Percentiles rank a stretch among this genome's conserved stretches.
phyloP scores from a whole-genome alignment of 1,140 invertebrate genomes.

The Choristoneura fumiferana region DNA sequence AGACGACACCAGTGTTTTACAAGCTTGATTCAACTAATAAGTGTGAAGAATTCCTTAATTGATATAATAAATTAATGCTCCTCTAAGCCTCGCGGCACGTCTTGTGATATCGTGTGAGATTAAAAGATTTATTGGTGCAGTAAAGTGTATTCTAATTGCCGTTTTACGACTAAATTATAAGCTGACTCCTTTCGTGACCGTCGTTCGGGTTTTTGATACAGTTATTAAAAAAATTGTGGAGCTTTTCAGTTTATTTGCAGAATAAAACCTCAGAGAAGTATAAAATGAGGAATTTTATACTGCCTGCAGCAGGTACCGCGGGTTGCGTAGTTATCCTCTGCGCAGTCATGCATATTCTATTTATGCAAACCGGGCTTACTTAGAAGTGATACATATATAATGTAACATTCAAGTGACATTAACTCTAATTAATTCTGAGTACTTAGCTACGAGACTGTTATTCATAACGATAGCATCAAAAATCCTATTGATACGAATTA shows the following conservation, averaged over 20 bases:
- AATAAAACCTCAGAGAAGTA: background rate
- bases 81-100: constrained; percentile 36
- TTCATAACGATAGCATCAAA: too few relatives aligned
- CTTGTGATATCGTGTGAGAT: constrained; percentile 52
- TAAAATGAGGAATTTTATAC: background rate
- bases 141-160: constrained; percentile 49
- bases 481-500: too few relatives aligned
- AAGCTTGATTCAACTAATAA: constrained; percentile 31
- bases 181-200: constrained; percentile 31
- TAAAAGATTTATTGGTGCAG: constrained; percentile 54
- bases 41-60: constrained; percentile 61
- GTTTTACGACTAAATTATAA: constrained; percentile 38
- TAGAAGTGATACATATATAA: background rate
- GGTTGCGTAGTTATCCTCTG: background rate
- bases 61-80: constrained; percentile 55
- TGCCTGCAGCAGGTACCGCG: background rate
- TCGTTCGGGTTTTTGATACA: constrained; percentile 39
- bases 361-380: background rate
- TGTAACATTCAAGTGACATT: too few relatives aligned
- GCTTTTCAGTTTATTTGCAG: background rate
- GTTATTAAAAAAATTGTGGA: constrained; percentile 30
- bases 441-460: too few relatives aligned
- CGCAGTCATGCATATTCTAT: constrained; percentile 13
- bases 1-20: constrained; percentile 23
- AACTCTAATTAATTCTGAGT: too few relatives aligned